Evolutionary conservation across 2,888 invertebrate genomes (phyloP), one percentile per base, ranked within the genome.

Genomic region (Caenorhabditis panamensis): DNA sequence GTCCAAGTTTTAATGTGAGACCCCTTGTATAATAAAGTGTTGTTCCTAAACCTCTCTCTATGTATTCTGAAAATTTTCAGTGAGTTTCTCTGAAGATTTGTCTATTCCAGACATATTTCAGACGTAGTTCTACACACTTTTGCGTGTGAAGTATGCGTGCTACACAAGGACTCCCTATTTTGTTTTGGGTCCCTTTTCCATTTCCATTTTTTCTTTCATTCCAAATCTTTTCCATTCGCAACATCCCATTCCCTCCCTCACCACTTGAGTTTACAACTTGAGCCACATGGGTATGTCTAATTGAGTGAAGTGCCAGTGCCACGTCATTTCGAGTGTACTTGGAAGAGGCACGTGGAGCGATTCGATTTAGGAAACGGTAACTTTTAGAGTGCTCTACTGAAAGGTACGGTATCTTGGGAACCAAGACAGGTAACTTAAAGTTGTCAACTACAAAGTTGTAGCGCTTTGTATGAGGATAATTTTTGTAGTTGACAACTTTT

Each of bases 271-370:
- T 71, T 62, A 71, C 69, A 62, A 71, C 69, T 61, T 54, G 61
- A 61, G 69, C 69, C 69, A 37, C 69, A 71, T 71, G 69, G 53
- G 62, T 26, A 22, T 53, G 22, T 62, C 62, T 62, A 61, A 71
- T 41, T 41, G 41, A 41, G 41, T 41, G 36, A 36, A 36, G 36
- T 36, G 11, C 13, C 8, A 16, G 41, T 69, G 69, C 51, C 61
- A 69, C 69, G 69, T 69, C 69, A 69, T 71, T 54, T 69, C 37
- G 58, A 69, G 69, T 71, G 41, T 41, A 41, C 41, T 41, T 28
- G 31, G 44, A 68, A 47, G 18, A 53, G 28, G 20, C 16, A 5
- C 8, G 28, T 41, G 24, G 44, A 54, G 41, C 41, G 56, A 16
- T 11, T 53, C 31, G 5, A 41, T 9, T 20, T 26, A 24, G 37